These are phyloP conservation scores for Ladona fulva DNA, from an alignment of 1,140 invertebrate species.

Conservation along the genomic window DNA sequence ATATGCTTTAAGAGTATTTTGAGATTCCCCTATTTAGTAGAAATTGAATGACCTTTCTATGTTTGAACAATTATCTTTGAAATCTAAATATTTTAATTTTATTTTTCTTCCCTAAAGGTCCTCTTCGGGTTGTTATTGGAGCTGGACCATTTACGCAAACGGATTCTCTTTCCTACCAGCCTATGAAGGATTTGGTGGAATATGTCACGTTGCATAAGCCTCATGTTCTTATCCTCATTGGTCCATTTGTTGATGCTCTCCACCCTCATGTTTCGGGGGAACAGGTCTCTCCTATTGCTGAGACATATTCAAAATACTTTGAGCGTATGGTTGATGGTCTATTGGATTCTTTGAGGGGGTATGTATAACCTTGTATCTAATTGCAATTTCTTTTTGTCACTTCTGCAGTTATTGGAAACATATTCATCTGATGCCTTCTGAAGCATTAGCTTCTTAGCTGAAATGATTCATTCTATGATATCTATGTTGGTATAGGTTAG, in stretches of 20 bases:
- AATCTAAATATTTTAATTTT: too few relatives aligned
- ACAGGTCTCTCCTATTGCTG: conserved; percentile 37
- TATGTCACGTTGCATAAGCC: conserved; percentile 60
- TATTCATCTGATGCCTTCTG: too few relatives aligned
- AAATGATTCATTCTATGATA: too few relatives aligned
- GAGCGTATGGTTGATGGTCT: conserved; percentile 55
- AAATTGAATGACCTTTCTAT: too few relatives aligned
- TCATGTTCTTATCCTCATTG: conserved; percentile 68
- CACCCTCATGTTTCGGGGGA: conserved; percentile 35
- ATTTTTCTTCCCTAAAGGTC: conserved; percentile 31
- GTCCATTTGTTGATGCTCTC: conserved; percentile 70
- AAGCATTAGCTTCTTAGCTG: too few relatives aligned
- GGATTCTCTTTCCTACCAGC: conserved; percentile 68
- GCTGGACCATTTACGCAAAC: conserved; percentile 72
- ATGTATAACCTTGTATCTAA: too few relatives aligned
- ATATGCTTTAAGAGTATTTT: too few relatives aligned
- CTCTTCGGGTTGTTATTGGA: conserved; percentile 61
- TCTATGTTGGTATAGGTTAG: too few relatives aligned
- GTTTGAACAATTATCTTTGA: too few relatives aligned
- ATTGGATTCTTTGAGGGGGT: conserved; percentile 44
- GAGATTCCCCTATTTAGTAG: too few relatives aligned
- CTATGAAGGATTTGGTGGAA: conserved; percentile 64
- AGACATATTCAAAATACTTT: conserved; percentile 62
- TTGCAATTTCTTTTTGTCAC: too few relatives aligned
- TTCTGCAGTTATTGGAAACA: too few relatives aligned